Evolutionary conservation across 1,140 invertebrate species (phyloP), one percentile per base, ranked within the genome.

Genomic region (Drosophila dunni): DNA sequence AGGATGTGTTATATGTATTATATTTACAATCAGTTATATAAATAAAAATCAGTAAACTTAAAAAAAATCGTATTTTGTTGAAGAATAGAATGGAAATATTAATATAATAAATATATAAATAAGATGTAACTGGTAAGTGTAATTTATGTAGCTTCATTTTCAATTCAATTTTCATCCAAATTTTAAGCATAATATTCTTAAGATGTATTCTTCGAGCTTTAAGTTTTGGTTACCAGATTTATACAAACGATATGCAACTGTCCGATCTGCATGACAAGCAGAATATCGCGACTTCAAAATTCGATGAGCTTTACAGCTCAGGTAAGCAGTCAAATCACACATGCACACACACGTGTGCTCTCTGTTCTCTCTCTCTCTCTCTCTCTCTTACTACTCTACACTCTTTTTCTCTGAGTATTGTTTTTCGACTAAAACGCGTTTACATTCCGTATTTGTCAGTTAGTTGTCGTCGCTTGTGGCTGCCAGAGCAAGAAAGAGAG

Each of bases 401-500:
- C 68, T 45, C 62, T 64, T 36, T n/a, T 33, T 29, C 24, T 29
- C 24, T 6, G 3, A 29, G 24, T 29, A 29, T 50, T 38, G 46
- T 11, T 69, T 85, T 85, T 86, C 73, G 82, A 88, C 82, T 83
- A 85, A 72, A 82, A 76, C 62, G 80, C 71, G 81, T 76, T 79
- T 71, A 67, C 60, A 62, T 73, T 79, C 51, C 51, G 20, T 72
- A 42, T 71, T 62, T 75, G 79, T 76, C 71, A 88, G 79, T 76
- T 70, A 66, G 70, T 82, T 63, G 74, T 53, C 75, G 75, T 85
- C 62, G 76, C 71, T 81, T 76, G 82, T 88, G 79, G 82, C 75
- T 74, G 56, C 33, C 33, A 62, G 29, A 46, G 45, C 6, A 4
- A 29, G 24, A 29, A 29, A 29, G 24, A 29, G 24, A 29, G 24